Evolutionary conservation across 1,140 invertebrate genomes (phyloP), one percentile per base, ranked within the genome.

Genomic region (Lethrus apterus): DNA sequence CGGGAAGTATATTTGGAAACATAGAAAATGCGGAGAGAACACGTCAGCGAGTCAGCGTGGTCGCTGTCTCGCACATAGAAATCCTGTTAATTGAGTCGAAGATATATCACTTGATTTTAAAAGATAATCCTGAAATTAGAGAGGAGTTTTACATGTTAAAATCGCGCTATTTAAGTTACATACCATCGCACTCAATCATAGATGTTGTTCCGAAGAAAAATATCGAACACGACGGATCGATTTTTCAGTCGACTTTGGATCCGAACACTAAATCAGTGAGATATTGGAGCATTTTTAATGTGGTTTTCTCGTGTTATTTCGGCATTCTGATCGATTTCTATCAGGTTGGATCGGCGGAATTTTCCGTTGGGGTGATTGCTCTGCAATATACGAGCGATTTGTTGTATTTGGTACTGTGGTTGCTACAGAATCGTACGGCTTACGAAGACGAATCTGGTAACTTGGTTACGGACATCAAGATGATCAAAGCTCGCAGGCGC

Each of bases 371-470:
- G 0, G 19, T 17, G 7, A 2, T 44, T 44, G n/a, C 31, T 8
- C 19, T 44, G 4, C 42, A 34, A 18, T 44, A 31, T 14, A 4
- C 11, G 11, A 17, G 29, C 20, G 42, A 44, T 44, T 9, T 33
- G 11, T 1, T 32, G 3, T 44, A 19, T 24, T 33, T 44, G 17
- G 10, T 9, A n/a, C n/a, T 32, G 14, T 33, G 31, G 15, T 20
- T 33, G 11, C 11, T 44, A 15, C 13, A 24, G n/a, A 18, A 44
- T 34, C 19, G 31, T 19, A 33, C 24, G 5, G 42, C 42, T 1
- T 44, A 44, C 11, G 42, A 44, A 10, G 30, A 44, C 9, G 42
- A 44, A 19, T 33, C 19, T 19, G 42, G 42, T 5, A 32, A 33
- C 8, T 32, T 44, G 30, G 11, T 44, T 31, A 32, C 9, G 4